phyloP scores from a whole-genome alignment of 2,888 invertebrate species.

The Leucophora obtusa region DNA sequence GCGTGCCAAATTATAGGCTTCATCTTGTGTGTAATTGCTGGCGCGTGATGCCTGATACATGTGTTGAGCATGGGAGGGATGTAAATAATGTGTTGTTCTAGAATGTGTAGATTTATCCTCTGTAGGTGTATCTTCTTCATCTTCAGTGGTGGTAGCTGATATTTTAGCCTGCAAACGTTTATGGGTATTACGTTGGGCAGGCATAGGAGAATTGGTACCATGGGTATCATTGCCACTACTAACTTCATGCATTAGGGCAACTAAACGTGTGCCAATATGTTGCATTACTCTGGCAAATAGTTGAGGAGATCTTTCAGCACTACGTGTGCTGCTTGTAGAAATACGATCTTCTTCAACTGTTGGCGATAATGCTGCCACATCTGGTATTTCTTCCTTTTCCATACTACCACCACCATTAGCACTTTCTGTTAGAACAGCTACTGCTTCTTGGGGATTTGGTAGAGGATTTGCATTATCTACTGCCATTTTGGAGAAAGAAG shows the following conservation, averaged over 20 bases:
- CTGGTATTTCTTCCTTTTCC: conserved; percentile 71
- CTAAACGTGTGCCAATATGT: conserved; percentile 91
- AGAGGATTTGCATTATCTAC: conserved; percentile 76
- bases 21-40: conserved; percentile 63
- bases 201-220: conserved; percentile 82
- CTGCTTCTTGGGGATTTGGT: conserved; percentile 74
- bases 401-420: conserved; percentile 71
- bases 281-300: conserved; percentile 94
- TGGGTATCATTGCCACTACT: conserved; percentile 84
- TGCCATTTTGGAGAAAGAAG: conserved; percentile 89
- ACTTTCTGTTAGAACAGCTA: conserved; percentile 41
- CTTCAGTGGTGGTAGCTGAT: conserved; percentile 79
- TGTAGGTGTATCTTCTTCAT: conserved; percentile 76
- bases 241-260: conserved; percentile 95
- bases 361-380: too few relatives aligned
- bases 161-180: conserved; percentile 81
- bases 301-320: conserved; percentile 86
- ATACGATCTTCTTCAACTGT: conserved; percentile 76
- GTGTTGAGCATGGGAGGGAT: conserved; percentile 68
- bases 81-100: conserved; percentile 71
- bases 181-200: conserved; percentile 80
- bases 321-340: conserved; percentile 67
- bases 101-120: conserved; percentile 39
- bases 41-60: conserved; percentile 64
- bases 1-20: conserved; percentile 82